Percentiles rank a stretch among this genome's conserved stretches.
Conservation (phyloP, 2,888 invertebrate species). For the Periphyllus acericola region DNA sequence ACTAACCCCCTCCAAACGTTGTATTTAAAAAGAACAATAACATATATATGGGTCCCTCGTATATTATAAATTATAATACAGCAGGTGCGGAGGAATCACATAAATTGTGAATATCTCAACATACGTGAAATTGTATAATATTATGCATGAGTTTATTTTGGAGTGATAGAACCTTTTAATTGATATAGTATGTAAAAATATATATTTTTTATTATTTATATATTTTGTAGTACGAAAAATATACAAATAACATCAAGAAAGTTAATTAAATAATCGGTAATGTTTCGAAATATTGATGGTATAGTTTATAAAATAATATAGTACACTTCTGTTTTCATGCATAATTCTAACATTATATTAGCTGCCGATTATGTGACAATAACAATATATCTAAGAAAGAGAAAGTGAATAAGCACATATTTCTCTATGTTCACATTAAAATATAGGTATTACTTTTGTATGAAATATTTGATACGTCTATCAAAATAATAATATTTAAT, state of each 20-base stretch:
- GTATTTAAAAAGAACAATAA: slow-evolving; percentile 14
- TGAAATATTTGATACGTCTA: slow-evolving; percentile 20
- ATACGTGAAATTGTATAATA: neutral
- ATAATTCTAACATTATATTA: neutral
- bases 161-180: neutral
- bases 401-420: slow-evolving; percentile 28
- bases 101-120: neutral
- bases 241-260: neutral
- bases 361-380: neutral
- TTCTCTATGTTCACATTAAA: neutral
- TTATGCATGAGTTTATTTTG: neutral
- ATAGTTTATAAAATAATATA: neutral
- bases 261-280: neutral
- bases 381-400: slow-evolving; percentile 24
- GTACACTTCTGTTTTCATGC: neutral
- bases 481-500: slow-evolving; percentile 15
- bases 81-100: neutral
- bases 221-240: neutral
- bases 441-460: neutral
- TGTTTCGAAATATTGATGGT: neutral
- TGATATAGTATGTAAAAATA: neutral
- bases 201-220: too few species aligned
- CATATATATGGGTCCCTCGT: neutral
- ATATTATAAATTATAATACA: neutral
- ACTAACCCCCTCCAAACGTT: neutral